A percentile compares a stretch with the other conserved stretches of the same genome.
Conservation (phyloP, 1,140 invertebrate genomes). For the Zeugodacus cucurbitae region DNA sequence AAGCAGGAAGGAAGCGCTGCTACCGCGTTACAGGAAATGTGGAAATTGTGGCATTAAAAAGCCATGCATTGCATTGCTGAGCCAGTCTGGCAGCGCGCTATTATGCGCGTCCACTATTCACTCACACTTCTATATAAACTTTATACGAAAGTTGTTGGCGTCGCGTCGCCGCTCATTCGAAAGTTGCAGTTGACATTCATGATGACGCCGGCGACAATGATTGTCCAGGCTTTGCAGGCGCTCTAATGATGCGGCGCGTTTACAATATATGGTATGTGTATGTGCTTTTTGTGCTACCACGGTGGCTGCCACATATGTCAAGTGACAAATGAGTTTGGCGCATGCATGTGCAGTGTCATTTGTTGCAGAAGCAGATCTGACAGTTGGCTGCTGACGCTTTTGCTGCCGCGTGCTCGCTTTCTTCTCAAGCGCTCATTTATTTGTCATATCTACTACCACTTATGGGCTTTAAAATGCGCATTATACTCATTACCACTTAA, state of each 20-base stretch:
- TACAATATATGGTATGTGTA: background rate
- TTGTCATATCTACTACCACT: background rate
- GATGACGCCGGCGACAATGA: background rate
- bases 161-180: too few relatives aligned
- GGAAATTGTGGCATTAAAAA: background rate
- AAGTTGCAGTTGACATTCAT: constrained; percentile 13
- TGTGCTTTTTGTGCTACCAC: background rate
- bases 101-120: background rate
- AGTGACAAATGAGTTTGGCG: constrained; percentile 1
- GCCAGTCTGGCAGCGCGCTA: background rate
- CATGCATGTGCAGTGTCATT: background rate
- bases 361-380: background rate
- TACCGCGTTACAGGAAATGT: background rate
- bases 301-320: background rate
- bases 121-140: background rate
- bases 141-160: too few relatives aligned
- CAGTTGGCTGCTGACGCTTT: background rate
- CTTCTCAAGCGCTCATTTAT: background rate
- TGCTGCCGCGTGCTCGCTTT: background rate
- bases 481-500: constrained; percentile 7
- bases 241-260: background rate
- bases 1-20: background rate
- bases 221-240: background rate
- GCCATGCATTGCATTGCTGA: background rate
- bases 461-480: background rate